Evolutionary conservation across 2,113 vertebrate genomes (phyloP).

Genomic region (Phylloscopus trochiloides): DNA sequence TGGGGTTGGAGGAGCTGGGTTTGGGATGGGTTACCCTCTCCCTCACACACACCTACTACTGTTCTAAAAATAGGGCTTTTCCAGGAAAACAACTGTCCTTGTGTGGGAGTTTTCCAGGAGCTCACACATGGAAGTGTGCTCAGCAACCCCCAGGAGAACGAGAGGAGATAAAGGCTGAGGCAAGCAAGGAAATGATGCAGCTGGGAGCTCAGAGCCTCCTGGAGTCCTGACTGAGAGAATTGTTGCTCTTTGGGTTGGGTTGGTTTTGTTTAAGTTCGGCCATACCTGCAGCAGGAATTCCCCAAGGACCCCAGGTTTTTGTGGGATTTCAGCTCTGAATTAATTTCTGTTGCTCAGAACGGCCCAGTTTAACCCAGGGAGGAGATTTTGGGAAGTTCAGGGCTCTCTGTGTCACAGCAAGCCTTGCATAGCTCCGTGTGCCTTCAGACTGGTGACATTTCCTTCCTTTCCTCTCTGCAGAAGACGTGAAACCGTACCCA

Average conservation of each 20-base stretch:
- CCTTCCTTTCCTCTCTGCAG: constrained; percentile 75
- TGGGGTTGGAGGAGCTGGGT: background rate
- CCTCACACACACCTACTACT: background rate
- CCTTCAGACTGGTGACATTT: background rate
- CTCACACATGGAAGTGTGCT: background rate
- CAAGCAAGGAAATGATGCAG: constrained; percentile 1
- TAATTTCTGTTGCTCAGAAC: background rate
- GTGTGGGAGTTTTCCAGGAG: background rate
- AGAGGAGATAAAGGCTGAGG: background rate
- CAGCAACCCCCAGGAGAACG: background rate
- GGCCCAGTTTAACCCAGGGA: background rate
- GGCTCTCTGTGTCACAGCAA: background rate
- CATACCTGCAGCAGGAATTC: background rate
- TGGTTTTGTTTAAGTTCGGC: background rate
- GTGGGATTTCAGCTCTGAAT: background rate
- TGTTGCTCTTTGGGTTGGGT: background rate
- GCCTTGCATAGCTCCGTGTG: background rate
- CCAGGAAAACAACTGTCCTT: background rate
- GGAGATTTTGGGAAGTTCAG: background rate
- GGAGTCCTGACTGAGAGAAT: background rate
- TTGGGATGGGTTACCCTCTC: background rate
- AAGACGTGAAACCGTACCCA: constrained; percentile 91
- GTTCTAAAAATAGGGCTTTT: background rate
- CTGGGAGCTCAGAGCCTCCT: background rate
- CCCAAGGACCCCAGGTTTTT: background rate